Evolutionary conservation across 2,113 vertebrate genomes (phyloP).

Genomic region (Erpornis zantholeuca): DNA sequence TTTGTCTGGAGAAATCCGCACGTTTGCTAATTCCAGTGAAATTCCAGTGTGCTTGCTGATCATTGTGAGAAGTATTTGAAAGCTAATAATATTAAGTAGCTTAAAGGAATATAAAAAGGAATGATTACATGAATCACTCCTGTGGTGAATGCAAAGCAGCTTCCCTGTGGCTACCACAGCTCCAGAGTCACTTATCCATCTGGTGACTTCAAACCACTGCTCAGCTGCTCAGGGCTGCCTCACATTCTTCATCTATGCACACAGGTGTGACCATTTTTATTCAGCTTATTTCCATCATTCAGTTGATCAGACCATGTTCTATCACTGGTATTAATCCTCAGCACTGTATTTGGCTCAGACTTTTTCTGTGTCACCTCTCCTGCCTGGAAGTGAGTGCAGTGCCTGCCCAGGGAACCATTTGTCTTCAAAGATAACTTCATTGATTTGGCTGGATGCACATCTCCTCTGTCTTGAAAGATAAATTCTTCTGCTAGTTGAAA

Average conservation of each 20-base stretch:
- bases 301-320: neutral
- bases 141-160: fast-evolving
- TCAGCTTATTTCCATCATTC: neutral
- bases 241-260: neutral
- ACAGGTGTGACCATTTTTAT: neutral
- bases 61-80: neutral
- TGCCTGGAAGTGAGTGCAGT: neutral
- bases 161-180: fast-evolving
- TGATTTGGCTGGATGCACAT: neutral
- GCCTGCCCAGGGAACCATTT: neutral
- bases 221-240: neutral
- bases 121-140: fast-evolving
- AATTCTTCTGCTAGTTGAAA: neutral
- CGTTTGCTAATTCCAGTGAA: neutral
- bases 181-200: neutral
- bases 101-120: neutral
- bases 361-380: neutral
- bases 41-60: neutral
- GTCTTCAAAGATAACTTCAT: neutral
- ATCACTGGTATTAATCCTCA: neutral
- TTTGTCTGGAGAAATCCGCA: neutral
- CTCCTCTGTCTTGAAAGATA: neutral
- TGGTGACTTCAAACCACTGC: neutral
- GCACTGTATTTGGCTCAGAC: neutral
- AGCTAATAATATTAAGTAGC: neutral